Evolutionary conservation across 2,113 vertebrate genomes (phyloP).

Genomic region (Callorhinus ursinus): DNA sequence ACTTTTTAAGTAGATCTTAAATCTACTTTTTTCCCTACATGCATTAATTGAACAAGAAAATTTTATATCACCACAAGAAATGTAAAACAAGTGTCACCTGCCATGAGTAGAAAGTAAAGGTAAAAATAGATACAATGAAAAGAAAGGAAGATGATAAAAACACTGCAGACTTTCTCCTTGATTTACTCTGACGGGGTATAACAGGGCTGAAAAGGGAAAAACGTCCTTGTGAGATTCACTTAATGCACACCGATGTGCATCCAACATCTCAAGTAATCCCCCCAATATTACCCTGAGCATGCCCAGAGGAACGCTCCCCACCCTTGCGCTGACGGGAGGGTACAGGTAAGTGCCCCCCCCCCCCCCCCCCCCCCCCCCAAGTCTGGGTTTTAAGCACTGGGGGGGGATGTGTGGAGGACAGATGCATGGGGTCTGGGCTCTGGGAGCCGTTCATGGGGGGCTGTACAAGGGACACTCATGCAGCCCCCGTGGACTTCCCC

Average conservation of each 20-base stretch:
- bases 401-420: not conserved
- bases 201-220: not conserved
- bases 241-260: not conserved
- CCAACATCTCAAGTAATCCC: not conserved
- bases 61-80: not conserved
- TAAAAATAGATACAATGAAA: not conserved
- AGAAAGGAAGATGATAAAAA: not conserved
- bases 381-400: not conserved
- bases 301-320: not conserved
- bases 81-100: not conserved
- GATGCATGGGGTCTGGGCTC: too few relatives aligned
- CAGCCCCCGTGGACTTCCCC: too few relatives aligned
- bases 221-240: not conserved
- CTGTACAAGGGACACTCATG: rapidly evolving
- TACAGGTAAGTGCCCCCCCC: not conserved
- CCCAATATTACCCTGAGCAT: not conserved
- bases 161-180: not conserved
- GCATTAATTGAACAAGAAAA: not conserved
- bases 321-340: rapidly evolving
- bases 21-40: not conserved
- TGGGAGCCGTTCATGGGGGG: not conserved
- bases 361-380: too few relatives aligned
- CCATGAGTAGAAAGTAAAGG: not conserved
- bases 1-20: not conserved
- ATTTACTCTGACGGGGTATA: not conserved